phyloP scores from a whole-genome alignment of 2,113 vertebrate species.

The Mesoclemmys tuberculata region DNA sequence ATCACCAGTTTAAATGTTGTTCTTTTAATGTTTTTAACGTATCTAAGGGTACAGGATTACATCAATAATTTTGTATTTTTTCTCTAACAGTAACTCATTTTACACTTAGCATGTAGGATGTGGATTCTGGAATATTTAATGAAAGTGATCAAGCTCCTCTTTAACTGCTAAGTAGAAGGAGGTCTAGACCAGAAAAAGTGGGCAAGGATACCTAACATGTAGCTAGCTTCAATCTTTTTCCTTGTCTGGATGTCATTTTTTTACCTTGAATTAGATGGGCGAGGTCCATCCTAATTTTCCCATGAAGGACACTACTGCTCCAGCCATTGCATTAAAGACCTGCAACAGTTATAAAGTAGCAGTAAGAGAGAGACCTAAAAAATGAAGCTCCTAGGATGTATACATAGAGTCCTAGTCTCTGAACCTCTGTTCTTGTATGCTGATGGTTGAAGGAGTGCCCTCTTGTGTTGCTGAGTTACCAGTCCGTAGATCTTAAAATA shows the following conservation, averaged over 20 bases:
- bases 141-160: neutral
- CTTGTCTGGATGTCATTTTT: neutral
- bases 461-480: neutral
- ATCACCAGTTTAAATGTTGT: neutral
- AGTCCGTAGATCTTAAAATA: neutral
- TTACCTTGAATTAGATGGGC: neutral
- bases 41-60: neutral
- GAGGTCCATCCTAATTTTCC: neutral
- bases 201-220: neutral
- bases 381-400: neutral
- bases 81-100: neutral
- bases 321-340: neutral
- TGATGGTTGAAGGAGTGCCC: neutral
- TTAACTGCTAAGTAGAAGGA: neutral
- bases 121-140: neutral
- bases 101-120: neutral
- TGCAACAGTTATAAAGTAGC: neutral
- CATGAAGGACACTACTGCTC: neutral
- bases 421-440: neutral
- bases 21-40: neutral
- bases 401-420: neutral
- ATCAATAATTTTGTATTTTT: neutral
- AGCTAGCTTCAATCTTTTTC: neutral
- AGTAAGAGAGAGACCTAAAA: neutral
- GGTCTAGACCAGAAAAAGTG: neutral